Base-by-base conservation (phyloP, 2,888 invertebrate genomes). In the Plagodis pulveraria region DNA sequence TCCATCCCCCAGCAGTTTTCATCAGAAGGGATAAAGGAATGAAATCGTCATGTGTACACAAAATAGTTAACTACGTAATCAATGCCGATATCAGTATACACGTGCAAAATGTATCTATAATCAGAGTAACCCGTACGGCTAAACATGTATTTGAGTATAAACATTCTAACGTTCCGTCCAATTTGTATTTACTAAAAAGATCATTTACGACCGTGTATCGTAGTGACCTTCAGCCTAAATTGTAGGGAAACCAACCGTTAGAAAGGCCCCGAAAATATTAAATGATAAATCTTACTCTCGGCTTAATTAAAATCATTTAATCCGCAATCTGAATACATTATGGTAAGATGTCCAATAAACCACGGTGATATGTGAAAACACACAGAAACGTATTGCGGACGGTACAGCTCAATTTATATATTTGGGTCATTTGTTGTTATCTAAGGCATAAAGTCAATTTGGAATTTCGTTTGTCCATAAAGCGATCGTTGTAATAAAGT, bases 261-360 rank as follows among this genome's bases (percentile, higher is more conserved):
- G 61, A 67, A 69, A 74, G 65, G 64, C 71, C 65, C 59, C 70
- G 67, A 61, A 68, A 67, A 68, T 40, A n/a, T 41, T 76, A 72
- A 73, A 71, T 70, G 73, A 78, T 76, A 81, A 82, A 84, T 82
- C 77, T 78, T 74, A 74, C 76, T 62, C 76, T 63, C 73, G 74
- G 79, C 81, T 86, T 89, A 83, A 90, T 89, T 89, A 88, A 84
- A 86, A 85, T 78, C 78, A 85, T 88, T 89, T 87, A 84, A 88
- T 86, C 83, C 83, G 83, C 83, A 83, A 84, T 87, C 84, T 77
- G 88, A 87, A 90, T 89, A 88, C 67, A 88, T 90, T 88, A 89
- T 76, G 65, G 74, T 73, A 71, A 74, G 75, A 76, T 72, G 76
- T 74, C 78, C 84, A 83, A 87, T 88, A 89, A 85, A 83, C 80